These are phyloP conservation scores for Apamea sordens DNA, from an alignment of 2,888 invertebrate species.

Conservation along the genomic window DNA sequence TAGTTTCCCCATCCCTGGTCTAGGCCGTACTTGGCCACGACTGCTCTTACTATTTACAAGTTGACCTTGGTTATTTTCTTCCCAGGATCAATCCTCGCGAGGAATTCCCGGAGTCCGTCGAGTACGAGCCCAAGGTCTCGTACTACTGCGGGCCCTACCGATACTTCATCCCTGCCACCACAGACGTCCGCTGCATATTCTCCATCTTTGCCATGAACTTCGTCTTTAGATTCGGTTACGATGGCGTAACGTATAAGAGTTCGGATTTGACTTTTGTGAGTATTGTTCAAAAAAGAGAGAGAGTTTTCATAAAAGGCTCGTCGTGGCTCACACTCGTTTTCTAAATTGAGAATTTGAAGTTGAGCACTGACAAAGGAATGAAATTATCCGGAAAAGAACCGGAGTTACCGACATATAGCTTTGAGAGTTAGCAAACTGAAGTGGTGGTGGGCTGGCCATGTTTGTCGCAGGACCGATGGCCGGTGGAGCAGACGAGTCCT, in stretches of 20 bases:
- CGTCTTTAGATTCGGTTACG: conserved; percentile 85
- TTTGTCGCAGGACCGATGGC: no score
- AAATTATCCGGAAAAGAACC: no score
- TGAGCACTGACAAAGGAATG: not conserved
- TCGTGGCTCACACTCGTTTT: not conserved
- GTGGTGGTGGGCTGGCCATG: no score
- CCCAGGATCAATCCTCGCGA: conserved; percentile 86
- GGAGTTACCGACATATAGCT: no score
- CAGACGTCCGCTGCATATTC: conserved; percentile 86
- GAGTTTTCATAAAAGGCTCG: not conserved
- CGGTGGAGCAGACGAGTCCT: no score
- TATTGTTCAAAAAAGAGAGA: no score
- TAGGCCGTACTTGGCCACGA: no score
- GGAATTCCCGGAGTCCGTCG: conserved; percentile 87
- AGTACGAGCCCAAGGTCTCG: conserved; percentile 87
- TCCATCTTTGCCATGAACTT: conserved; percentile 89
- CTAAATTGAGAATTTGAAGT: not conserved
- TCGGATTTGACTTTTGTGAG: conserved; percentile 86
- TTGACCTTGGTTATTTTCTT: not conserved
- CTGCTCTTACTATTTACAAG: not conserved
- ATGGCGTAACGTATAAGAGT: conserved; percentile 87
- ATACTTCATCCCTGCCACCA: conserved; percentile 88
- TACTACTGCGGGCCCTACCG: conserved; percentile 88
- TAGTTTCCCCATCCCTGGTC: no score
- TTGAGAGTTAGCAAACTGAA: no score